Evolutionary conservation across 2,113 vertebrate genomes (phyloP).

Genomic region (Solea solea): DNA sequence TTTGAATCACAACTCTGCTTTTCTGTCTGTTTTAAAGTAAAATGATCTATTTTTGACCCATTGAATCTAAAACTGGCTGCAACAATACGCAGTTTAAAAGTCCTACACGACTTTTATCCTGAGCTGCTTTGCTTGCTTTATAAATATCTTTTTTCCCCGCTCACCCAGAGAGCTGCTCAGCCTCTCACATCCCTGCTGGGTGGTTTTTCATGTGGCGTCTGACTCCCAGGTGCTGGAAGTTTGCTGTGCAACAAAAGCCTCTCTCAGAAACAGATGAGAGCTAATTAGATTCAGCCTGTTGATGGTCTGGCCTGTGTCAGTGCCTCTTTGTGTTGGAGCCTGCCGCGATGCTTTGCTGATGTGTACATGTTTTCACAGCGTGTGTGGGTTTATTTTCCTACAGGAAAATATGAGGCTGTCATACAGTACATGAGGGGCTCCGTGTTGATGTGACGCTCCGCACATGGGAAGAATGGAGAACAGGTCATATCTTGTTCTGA

Average conservation of each 20-base stretch:
- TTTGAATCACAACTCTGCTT: too few species aligned
- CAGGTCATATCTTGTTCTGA: slow-evolving; percentile 65
- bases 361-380: slow-evolving; percentile 9
- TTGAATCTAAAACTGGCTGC: too few species aligned
- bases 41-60: too few species aligned
- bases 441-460: slow-evolving; percentile 14
- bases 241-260: slow-evolving; percentile 64
- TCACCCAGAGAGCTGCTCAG: neutral
- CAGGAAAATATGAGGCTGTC: slow-evolving; percentile 33
- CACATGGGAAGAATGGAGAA: slow-evolving; percentile 20
- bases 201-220: slow-evolving; percentile 34
- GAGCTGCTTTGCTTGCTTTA: too few species aligned
- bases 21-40: too few species aligned
- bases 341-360: slow-evolving; percentile 33
- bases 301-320: slow-evolving; percentile 57
- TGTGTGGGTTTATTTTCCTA: slow-evolving; percentile 25
- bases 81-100: too few species aligned
- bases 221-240: slow-evolving; percentile 30
- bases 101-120: too few species aligned
- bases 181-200: slow-evolving; percentile 12
- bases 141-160: too few species aligned
- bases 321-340: slow-evolving; percentile 48
- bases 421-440: neutral
- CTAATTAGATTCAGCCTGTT: slow-evolving; percentile 70
- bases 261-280: slow-evolving; percentile 63